Conservation (phyloP, 1,140 invertebrate species). For the Zaprionus gabonicus region DNA sequence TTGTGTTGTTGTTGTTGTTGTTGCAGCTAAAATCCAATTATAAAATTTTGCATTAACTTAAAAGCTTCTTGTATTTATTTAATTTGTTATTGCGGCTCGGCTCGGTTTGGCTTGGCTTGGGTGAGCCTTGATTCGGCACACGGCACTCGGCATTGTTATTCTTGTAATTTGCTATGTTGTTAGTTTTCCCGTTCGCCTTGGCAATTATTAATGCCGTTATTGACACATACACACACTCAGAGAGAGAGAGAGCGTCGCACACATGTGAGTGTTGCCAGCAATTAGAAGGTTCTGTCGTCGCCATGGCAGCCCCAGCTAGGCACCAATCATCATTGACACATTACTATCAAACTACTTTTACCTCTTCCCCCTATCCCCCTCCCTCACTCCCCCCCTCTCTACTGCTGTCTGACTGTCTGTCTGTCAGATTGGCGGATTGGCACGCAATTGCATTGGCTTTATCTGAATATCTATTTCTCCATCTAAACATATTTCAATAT, state of each 20-base stretch:
- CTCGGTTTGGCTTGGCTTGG: constrained; percentile 3
- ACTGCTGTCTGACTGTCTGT: background rate
- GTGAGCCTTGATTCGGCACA: too few species aligned
- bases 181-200: constrained; percentile 28
- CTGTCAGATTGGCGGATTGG: background rate
- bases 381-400: background rate
- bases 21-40: constrained; percentile 72
- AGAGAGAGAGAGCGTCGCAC: background rate
- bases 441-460: constrained; percentile 10
- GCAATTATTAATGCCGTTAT: constrained; percentile 37
- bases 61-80: constrained; percentile 83
- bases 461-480: constrained; percentile 11
- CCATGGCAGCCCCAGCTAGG: constrained; percentile 1
- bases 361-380: background rate
- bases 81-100: constrained; percentile 73
- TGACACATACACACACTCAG: constrained; percentile 21
- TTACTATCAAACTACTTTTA: background rate
- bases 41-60: constrained; percentile 78
- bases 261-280: constrained; percentile 57
- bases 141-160: constrained; percentile 13
- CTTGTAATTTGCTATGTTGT: constrained; percentile 21
- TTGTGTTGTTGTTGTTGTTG: constrained; percentile 27
- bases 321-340: constrained; percentile 19
- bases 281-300: constrained; percentile 42
- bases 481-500: constrained; percentile 25